Percentiles rank a stretch among this genome's conserved stretches.
These are phyloP conservation scores for Reticulitermes speratus DNA, from an alignment of 1,140 invertebrate species.

Conservation along the genomic window DNA sequence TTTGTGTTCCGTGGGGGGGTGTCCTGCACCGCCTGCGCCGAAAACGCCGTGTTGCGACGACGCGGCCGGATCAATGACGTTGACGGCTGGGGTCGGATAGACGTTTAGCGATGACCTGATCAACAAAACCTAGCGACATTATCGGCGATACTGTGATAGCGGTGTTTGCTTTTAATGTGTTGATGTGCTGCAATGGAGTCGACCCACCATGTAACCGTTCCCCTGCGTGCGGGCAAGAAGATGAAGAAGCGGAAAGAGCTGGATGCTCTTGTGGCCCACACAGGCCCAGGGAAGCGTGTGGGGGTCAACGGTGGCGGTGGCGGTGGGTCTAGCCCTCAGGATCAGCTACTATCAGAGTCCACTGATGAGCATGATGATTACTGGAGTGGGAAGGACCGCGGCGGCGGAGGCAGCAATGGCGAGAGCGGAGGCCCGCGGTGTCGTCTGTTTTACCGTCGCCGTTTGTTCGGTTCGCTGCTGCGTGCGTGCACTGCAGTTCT, in stretches of 20 bases:
- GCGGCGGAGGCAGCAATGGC: conserved; percentile 32
- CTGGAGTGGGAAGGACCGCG: conserved; percentile 43
- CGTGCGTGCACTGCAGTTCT: conserved; percentile 60
- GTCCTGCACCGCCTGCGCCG: too few species aligned
- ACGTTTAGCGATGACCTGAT: not conserved
- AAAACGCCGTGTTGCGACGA: too few species aligned
- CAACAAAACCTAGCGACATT: not conserved
- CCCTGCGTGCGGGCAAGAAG: conserved; percentile 53
- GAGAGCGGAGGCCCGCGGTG: conserved; percentile 25
- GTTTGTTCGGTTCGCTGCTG: conserved; percentile 51
- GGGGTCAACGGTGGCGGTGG: conserved; percentile 46
- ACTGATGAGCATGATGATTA: conserved; percentile 42
- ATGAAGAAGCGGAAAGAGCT: conserved; percentile 58
- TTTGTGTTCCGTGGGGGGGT: too few species aligned
- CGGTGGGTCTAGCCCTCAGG: conserved; percentile 42
- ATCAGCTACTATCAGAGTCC: conserved; percentile 31
- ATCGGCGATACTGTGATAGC: not conserved
- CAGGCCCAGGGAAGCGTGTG: conserved; percentile 50
- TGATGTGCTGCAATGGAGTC: conserved; percentile 46
- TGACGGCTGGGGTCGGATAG: not conserved
- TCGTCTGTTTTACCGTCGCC: conserved; percentile 33
- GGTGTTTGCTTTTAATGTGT: not conserved
- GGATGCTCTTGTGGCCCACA: conserved; percentile 50
- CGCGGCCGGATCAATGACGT: not conserved
- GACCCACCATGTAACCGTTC: conserved; percentile 48